phyloP scores from a whole-genome alignment of 2,797 vertebrate genomes.

The Champsocephalus gunnari region DNA sequence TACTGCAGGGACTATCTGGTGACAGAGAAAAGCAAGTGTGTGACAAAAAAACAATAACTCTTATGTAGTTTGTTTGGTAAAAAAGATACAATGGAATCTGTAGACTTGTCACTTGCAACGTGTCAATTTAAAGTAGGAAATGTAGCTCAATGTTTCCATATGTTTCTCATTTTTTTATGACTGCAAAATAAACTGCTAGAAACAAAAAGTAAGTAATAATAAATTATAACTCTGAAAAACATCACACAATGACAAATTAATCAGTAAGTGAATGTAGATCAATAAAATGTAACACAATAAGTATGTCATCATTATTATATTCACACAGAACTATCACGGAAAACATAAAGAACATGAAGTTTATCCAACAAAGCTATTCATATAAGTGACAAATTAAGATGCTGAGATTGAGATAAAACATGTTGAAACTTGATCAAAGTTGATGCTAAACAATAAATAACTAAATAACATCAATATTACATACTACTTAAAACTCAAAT shows the following conservation, averaged over 20 bases:
- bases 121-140: too few relatives aligned
- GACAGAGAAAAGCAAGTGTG: too few relatives aligned
- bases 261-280: background rate
- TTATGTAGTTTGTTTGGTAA: too few relatives aligned
- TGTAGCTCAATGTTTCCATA: too few relatives aligned
- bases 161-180: too few relatives aligned
- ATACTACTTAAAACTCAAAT: background rate
- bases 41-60: too few relatives aligned
- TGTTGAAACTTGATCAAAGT: slow-evolving; percentile 7
- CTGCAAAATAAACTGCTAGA: background rate
- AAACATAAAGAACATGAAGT: background rate
- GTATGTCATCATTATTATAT: background rate
- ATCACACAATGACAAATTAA: background rate
- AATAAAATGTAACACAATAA: background rate
- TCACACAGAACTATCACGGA: background rate
- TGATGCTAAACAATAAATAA: background rate
- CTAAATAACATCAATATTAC: background rate
- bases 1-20: too few relatives aligned
- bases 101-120: too few relatives aligned
- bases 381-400: background rate
- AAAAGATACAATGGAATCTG: too few relatives aligned
- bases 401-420: background rate
- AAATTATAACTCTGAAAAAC: too few relatives aligned
- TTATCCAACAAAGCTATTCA: too few relatives aligned
- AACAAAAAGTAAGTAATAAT: background rate